phyloP scores from a whole-genome alignment of 2,888 invertebrate species.

The Margaritifera margaritifera region DNA sequence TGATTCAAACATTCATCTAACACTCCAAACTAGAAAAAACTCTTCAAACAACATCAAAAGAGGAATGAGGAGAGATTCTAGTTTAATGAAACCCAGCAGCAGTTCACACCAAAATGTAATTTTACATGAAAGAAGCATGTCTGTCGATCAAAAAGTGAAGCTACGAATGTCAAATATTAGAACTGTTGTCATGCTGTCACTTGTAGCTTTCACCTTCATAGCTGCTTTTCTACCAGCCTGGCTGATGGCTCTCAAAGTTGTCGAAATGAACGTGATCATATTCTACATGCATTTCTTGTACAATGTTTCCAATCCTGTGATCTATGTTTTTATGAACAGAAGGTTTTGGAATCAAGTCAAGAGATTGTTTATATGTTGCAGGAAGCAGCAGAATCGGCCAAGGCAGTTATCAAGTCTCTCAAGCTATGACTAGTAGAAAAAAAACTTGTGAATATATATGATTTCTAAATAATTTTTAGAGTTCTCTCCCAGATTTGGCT shows the following conservation, averaged over 20 bases:
- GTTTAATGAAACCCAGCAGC: too few relatives aligned
- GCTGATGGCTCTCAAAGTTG: conserved; percentile 55
- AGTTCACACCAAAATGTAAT: too few relatives aligned
- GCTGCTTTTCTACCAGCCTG: conserved; percentile 66
- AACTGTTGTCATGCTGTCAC: conserved; percentile 68
- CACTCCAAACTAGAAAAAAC: too few relatives aligned
- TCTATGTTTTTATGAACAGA: conserved; percentile 68
- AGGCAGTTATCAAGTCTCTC: too few relatives aligned
- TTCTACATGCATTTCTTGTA: conserved; percentile 69
- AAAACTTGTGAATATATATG: too few relatives aligned
- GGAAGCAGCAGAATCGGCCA: not conserved
- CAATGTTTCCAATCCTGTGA: conserved; percentile 68
- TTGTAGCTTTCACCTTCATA: conserved; percentile 66
- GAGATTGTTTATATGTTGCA: conserved; percentile 1
- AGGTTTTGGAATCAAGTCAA: too few relatives aligned
- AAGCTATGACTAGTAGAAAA: too few relatives aligned
- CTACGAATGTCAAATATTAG: conserved; percentile 56
- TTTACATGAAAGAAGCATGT: too few relatives aligned
- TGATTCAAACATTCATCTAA: too few relatives aligned
- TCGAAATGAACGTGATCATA: conserved; percentile 46
- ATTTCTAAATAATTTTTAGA: too few relatives aligned
- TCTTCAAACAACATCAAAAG: too few relatives aligned
- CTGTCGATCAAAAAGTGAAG: conserved; percentile 2
- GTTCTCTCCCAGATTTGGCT: too few relatives aligned
- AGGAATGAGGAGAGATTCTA: conserved; percentile 8